A percentile compares a stretch with the other conserved stretches of the same genome.
These are phyloP conservation scores for Leptosomus discolor DNA, from an alignment of 2,113 vertebrate species.

Conservation along the genomic window DNA sequence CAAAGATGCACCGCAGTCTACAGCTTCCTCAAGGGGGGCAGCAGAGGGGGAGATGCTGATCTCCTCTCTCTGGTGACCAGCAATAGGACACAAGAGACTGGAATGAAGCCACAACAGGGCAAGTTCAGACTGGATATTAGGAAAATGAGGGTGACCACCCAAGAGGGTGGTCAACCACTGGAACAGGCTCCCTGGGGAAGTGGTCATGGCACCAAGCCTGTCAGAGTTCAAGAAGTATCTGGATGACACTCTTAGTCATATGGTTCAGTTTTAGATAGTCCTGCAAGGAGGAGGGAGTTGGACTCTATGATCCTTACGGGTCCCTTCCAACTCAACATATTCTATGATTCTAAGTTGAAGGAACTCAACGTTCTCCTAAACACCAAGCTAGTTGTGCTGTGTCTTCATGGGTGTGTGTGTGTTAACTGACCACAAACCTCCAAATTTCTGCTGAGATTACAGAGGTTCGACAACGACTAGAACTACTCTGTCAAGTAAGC, in stretches of 20 bases:
- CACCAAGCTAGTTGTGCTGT: not conserved
- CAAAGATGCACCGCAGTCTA: not conserved
- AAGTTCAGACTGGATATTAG: not conserved
- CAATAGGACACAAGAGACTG: accelerated
- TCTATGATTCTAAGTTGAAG: not conserved
- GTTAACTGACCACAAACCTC: not conserved
- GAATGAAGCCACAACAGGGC: not conserved
- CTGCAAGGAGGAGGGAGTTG: not conserved
- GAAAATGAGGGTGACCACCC: not conserved
- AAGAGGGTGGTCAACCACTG: not conserved
- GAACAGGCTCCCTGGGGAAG: not conserved
- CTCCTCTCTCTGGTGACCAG: not conserved
- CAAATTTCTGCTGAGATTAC: not conserved
- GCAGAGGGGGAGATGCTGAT: not conserved
- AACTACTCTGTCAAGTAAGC: not conserved
- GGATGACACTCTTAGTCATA: accelerated
- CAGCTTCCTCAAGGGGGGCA: not conserved
- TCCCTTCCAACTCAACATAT: not conserved
- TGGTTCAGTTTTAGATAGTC: not conserved
- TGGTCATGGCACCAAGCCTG: not conserved
- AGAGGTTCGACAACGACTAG: not conserved
- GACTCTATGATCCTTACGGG: not conserved
- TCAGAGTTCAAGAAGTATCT: not conserved
- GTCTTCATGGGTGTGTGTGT: not conserved
- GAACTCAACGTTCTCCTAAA: not conserved